A percentile compares a stretch with the other conserved stretches of the same genome.
These are phyloP conservation scores for Alligator mississippiensis DNA, from an alignment of 2,113 vertebrate species.

Conservation along the genomic window DNA sequence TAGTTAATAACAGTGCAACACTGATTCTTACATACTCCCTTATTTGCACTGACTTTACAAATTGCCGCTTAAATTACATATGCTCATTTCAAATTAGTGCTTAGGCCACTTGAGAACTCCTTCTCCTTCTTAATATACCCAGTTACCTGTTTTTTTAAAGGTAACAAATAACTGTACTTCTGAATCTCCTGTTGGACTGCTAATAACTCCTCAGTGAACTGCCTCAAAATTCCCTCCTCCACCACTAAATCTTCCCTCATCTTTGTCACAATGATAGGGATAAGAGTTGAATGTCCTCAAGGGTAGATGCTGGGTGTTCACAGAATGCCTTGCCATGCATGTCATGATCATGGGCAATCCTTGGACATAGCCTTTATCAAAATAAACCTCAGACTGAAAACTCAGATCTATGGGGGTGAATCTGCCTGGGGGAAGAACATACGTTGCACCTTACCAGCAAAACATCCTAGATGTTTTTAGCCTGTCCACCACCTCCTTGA, in stretches of 20 bases:
- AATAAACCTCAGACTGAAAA: neutral
- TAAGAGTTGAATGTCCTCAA: neutral
- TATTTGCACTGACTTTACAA: neutral
- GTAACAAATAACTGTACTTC: neutral
- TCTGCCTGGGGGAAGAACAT: neutral
- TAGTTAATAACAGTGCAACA: neutral
- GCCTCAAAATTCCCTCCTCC: neutral
- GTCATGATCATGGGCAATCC: neutral
- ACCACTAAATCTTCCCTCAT: neutral
- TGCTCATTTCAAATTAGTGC: neutral
- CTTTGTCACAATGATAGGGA: neutral
- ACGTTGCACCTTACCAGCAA: neutral
- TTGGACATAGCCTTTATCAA: neutral
- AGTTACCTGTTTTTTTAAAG: neutral
- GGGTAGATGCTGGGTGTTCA: neutral
- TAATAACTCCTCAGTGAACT: neutral
- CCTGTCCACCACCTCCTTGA: neutral
- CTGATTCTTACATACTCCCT: neutral
- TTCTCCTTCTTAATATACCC: fast-evolving
- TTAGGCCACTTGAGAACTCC: neutral
- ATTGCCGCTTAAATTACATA: neutral
- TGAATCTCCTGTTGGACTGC: neutral
- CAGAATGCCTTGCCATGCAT: neutral
- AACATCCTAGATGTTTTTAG: neutral
- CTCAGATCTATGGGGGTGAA: neutral